Percentiles rank a stretch among this genome's conserved stretches.
Evolutionary conservation across 2,113 vertebrate genomes (phyloP).

Genomic region (Colossoma macropomum): DNA sequence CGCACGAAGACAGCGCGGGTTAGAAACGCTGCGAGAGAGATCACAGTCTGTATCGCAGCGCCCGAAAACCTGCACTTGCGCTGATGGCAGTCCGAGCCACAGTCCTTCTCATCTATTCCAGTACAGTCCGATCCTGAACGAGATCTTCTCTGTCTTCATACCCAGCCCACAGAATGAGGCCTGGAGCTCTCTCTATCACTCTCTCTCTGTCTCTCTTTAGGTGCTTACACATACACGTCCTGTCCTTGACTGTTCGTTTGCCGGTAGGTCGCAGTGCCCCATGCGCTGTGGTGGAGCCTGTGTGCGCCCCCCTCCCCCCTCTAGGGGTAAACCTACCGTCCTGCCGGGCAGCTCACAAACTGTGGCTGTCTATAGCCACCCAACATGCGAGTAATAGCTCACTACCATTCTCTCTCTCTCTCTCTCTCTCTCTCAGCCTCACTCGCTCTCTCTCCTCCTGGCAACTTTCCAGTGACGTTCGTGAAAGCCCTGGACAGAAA

Average conservation of each 20-base stretch:
- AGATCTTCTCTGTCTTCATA: background rate
- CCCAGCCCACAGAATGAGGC: no score
- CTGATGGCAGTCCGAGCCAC: background rate
- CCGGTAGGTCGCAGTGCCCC: constrained; percentile 30
- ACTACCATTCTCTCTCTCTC: background rate
- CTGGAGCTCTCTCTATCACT: no score
- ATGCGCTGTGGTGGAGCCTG: constrained; percentile 30
- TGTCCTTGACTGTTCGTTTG: constrained; percentile 18
- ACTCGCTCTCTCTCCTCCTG: background rate
- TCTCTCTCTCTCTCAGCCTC: constrained; percentile 7
- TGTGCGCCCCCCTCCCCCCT: background rate
- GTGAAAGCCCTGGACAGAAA: background rate
- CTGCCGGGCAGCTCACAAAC: background rate
- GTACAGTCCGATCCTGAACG: background rate
- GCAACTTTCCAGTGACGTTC: background rate
- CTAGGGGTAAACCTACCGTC: background rate
- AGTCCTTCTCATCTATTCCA: background rate
- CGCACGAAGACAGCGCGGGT: no score
- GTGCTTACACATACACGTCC: background rate
- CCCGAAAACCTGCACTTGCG: background rate
- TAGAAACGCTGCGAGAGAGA: background rate
- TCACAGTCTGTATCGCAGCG: background rate
- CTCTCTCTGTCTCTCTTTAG: background rate
- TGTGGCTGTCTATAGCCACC: constrained; percentile 19
- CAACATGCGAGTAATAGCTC: background rate